These are phyloP conservation scores for Ptycholaimellus sp. DNA, from an alignment of 2,888 invertebrate species.

Conservation along the genomic window DNA sequence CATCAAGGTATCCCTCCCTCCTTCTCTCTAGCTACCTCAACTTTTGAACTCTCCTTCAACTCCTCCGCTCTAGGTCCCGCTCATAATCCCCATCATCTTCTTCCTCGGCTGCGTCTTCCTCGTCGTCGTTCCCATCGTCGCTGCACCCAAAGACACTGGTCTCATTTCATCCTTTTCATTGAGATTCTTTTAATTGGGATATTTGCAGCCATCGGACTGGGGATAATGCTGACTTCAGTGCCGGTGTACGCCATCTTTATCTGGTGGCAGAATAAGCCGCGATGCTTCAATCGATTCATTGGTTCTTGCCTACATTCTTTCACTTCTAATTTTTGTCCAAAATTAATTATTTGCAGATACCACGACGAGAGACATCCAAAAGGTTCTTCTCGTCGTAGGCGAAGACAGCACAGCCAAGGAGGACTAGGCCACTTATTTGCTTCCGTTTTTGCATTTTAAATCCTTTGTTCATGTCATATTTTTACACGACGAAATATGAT, in stretches of 20 bases:
- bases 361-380: slow-evolving; percentile 14
- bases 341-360: slow-evolving; percentile 9
- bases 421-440: no score
- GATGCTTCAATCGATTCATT: neutral
- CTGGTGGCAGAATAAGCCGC: slow-evolving; percentile 1
- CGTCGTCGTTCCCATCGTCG: slow-evolving; percentile 14
- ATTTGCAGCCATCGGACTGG: slow-evolving; percentile 7
- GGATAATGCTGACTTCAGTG: slow-evolving; percentile 7
- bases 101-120: slow-evolving; percentile 16
- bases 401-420: slow-evolving; percentile 12
- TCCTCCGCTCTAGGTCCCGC: slow-evolving; percentile 14
- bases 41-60: slow-evolving; percentile 5
- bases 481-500: no score
- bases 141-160: slow-evolving; percentile 8
- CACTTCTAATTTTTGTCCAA: neutral
- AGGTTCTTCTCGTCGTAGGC: slow-evolving; percentile 18
- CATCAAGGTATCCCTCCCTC: slow-evolving; percentile 1
- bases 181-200: neutral
- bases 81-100: slow-evolving; percentile 16
- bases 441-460: no score
- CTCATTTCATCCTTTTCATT: slow-evolving; percentile 1
- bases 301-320: neutral
- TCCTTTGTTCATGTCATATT: no score
- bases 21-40: neutral
- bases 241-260: slow-evolving; percentile 6